A percentile compares a stretch with the other conserved stretches of the same genome.
Evolutionary conservation across 2,888 invertebrate species (phyloP).

Genomic region (Amblyjoppa fuscipennis): DNA sequence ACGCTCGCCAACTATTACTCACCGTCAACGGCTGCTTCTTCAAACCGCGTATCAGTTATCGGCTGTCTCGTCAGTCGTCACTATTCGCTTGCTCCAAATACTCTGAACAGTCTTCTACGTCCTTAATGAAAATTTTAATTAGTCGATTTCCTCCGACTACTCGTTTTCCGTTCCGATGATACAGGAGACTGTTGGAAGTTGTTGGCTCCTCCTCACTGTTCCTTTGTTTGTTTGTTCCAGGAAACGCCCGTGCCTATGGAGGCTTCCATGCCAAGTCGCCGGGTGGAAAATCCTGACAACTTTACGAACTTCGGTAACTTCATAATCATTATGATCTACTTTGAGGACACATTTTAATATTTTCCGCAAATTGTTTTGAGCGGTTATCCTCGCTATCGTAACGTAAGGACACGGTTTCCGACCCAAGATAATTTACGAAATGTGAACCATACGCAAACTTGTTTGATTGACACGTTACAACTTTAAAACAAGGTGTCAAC

Average conservation of each 20-base stretch:
- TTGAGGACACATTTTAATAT: too few species aligned
- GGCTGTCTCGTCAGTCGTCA: slow-evolving; percentile 69
- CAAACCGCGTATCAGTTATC: slow-evolving; percentile 76
- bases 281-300: too few species aligned
- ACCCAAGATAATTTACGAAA: too few species aligned
- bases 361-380: background rate
- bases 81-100: slow-evolving; percentile 65
- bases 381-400: background rate
- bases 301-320: too few species aligned
- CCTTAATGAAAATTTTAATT: slow-evolving; percentile 67
- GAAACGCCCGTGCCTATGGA: background rate
- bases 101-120: slow-evolving; percentile 22
- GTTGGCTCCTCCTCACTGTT: background rate
- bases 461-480: too few species aligned
- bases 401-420: too few species aligned
- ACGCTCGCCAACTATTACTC: slow-evolving; percentile 74
- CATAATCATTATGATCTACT: too few species aligned
- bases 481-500: too few species aligned
- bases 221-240: slow-evolving; percentile 29
- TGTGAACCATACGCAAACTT: too few species aligned
- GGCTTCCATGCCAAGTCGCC: background rate
- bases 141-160: slow-evolving; percentile 57
- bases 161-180: slow-evolving; percentile 7
- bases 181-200: slow-evolving; percentile 16
- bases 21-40: slow-evolving; percentile 75